Evolutionary conservation across 2,113 vertebrate species (phyloP).

Genomic region (Tauraco erythrolophus): DNA sequence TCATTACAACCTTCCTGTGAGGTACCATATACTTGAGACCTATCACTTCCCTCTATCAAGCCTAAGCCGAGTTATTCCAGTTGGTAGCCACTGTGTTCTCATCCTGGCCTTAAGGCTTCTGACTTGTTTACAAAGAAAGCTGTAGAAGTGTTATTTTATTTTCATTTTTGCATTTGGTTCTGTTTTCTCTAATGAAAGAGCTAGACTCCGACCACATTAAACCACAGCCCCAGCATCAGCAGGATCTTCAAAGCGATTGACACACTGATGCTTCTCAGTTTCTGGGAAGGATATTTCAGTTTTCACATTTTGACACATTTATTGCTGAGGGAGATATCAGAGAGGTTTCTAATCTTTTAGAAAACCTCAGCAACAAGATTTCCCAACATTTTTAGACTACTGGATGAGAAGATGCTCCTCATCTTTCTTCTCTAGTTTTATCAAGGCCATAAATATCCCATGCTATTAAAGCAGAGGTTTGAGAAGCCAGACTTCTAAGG

Average conservation of each 20-base stretch:
- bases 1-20: slow-evolving; percentile 50
- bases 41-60: background rate
- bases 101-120: background rate
- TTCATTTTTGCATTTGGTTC: background rate
- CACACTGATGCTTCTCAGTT: background rate
- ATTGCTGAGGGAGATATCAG: background rate
- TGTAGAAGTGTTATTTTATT: background rate
- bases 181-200: background rate
- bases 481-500: background rate
- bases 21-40: background rate
- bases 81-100: background rate
- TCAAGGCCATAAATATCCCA: background rate
- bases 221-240: background rate
- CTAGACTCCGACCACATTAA: background rate
- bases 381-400: background rate
- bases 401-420: background rate
- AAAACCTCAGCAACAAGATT: background rate
- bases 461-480: background rate
- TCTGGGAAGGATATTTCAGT: background rate
- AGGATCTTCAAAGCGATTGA: background rate
- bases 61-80: background rate
- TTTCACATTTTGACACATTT: background rate
- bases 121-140: slow-evolving; percentile 1
- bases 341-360: background rate
- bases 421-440: background rate